Percentiles rank a stretch among this genome's conserved stretches.
phyloP scores from a whole-genome alignment of 2,888 invertebrate species.

The Cephus rjabovi region DNA sequence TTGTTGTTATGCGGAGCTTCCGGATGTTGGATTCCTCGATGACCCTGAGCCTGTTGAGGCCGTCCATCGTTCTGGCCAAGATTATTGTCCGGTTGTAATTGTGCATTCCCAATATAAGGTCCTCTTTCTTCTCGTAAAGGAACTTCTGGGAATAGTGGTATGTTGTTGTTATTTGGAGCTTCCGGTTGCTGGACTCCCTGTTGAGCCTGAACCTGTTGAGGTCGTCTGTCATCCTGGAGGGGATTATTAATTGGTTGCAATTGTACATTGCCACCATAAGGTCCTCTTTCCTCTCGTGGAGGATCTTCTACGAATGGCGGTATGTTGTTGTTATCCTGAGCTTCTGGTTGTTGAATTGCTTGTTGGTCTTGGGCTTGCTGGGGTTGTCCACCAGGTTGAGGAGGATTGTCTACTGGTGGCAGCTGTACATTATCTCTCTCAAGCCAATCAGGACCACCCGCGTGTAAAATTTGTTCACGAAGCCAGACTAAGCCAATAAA shows the following conservation, averaged over 20 bases:
- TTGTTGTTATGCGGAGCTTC: slow-evolving; percentile 63
- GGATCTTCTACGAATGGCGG: slow-evolving; percentile 62
- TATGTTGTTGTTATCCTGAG: slow-evolving; percentile 63
- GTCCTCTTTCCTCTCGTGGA: slow-evolving; percentile 40
- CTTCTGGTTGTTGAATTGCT: slow-evolving; percentile 46
- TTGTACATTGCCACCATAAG: slow-evolving; percentile 56
- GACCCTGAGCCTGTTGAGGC: slow-evolving; percentile 44
- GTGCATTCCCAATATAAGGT: slow-evolving; percentile 51
- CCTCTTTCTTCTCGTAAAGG: slow-evolving; percentile 28
- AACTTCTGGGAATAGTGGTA: slow-evolving; percentile 43
- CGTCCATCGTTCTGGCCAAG: slow-evolving; percentile 65
- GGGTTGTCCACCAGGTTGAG: slow-evolving; percentile 61
- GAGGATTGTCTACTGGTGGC: slow-evolving; percentile 68
- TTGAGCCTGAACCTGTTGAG: slow-evolving; percentile 23
- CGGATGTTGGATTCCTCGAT: slow-evolving; percentile 39
- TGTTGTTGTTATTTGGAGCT: slow-evolving; percentile 35
- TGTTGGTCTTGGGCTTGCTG: slow-evolving; percentile 44
- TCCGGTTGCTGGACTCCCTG: slow-evolving; percentile 7
- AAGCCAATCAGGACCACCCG: slow-evolving; percentile 97
- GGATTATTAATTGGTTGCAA: slow-evolving; percentile 68
- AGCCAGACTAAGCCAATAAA: slow-evolving; percentile 98
- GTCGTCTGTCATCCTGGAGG: slow-evolving; percentile 59
- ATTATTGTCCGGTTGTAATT: slow-evolving; percentile 67
- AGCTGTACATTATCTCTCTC: slow-evolving; percentile 74
- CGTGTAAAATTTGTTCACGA: slow-evolving; percentile 96